These are phyloP conservation scores for Melanerpes aurifrons DNA, from an alignment of 2,113 vertebrate genomes.

Conservation along the genomic window DNA sequence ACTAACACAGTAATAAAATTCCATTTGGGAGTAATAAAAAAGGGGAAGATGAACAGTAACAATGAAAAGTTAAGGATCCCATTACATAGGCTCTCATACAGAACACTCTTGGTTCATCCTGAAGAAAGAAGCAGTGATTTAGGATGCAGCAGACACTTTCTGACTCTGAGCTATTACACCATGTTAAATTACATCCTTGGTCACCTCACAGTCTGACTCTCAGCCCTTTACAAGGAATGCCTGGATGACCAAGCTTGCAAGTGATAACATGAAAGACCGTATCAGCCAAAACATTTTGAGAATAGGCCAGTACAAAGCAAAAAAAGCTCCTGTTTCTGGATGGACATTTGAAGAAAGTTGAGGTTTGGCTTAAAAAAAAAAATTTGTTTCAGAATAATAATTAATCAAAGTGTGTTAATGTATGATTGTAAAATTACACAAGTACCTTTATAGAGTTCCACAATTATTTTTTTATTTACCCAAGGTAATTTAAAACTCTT, in stretches of 20 bases:
- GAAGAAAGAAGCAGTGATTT: not conserved
- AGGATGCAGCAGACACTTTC: not conserved
- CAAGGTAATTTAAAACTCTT: not conserved
- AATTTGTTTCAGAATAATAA: not conserved
- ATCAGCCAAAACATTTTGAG: conserved; percentile 38
- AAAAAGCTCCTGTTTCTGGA: not conserved
- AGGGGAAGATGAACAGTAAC: not conserved
- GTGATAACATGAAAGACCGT: conserved; percentile 7
- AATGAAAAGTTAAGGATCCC: not conserved
- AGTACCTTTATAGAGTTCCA: not conserved
- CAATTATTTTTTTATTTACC: not conserved
- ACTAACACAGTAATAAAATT: not conserved
- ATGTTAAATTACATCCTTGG: not conserved
- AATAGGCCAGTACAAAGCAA: not conserved
- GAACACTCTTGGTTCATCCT: not conserved
- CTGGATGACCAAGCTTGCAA: conserved; percentile 3
- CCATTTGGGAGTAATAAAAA: not conserved
- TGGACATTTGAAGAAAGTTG: not conserved
- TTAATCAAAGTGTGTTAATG: not conserved
- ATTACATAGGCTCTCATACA: not conserved
- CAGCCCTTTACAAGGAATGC: conserved; percentile 7
- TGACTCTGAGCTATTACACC: not conserved
- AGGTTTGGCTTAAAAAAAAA: not conserved
- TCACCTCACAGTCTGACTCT: not conserved
- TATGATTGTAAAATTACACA: not conserved